Base-by-base conservation (phyloP, 2,113 vertebrate species). In the Pycnonotus jocosus region DNA sequence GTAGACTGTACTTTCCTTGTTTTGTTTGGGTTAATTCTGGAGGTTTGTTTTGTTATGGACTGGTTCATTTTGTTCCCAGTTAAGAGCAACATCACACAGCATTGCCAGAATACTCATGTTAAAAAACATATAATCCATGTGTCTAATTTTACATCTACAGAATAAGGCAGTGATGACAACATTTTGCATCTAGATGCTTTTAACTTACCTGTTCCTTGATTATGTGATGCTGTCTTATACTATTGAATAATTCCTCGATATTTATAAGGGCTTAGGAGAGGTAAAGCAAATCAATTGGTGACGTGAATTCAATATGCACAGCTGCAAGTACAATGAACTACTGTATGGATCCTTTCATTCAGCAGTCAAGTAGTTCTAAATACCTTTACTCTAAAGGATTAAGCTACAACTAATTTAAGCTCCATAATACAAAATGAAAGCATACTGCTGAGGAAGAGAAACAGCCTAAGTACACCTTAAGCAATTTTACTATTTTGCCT, bases 21-120 rank as follows among this genome's bases (percentile, higher is more conserved):
- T 37, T 13, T 25, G 15, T 77, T 56, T 64, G n/a, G 53, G 20
- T 66, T 66, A 25, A 27, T 64, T 90, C 53, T 27, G 6, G 28
- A 22, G 3, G 3, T 28, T 56, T 69, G 13, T 47, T 62, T 76
- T 54, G 42, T 24, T 83, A 25, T 37, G 3, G 8, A 24, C 6
- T 70, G 12, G 3, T 28, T 38, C 1, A 1, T 50, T 51, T 31
- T 47, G 6, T 4, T 31, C 4, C 7, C 22, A 15, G 30, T 66
- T 47, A 61, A 83, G 20, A 27, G 25, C 20, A 90, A 54, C 21
- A 81, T 15, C 17, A 53, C 28, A 79, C 9, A 76, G 38, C 13
- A 50, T 0, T 37, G 25, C 13, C 47, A 81, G 19, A 57, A 37
- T 21, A 69, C 11, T 35, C 27, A 12, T 8, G 14, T n/a, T 38